Evolutionary conservation across 1,140 invertebrate genomes (phyloP).

Genomic region (Saccostrea glomerata): DNA sequence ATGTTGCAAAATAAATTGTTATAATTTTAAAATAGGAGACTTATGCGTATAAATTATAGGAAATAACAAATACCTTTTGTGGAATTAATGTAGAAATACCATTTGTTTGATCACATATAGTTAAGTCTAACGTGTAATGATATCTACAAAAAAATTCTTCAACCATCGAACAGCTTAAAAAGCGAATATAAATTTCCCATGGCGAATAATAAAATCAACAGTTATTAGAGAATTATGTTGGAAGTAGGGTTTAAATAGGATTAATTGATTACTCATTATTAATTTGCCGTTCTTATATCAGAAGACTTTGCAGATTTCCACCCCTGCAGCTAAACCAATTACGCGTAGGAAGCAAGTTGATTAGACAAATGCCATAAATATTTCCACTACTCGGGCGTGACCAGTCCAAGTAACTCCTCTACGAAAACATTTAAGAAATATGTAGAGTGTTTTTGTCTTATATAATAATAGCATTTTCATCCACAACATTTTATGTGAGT

Average conservation of each 20-base stretch:
- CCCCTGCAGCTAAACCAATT: conserved; percentile 34
- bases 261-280: conserved; percentile 30
- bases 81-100: too few relatives aligned
- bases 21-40: too few relatives aligned
- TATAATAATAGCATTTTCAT: not conserved
- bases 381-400: not conserved
- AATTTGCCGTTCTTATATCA: conserved; percentile 13
- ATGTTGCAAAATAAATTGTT: too few relatives aligned
- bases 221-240: not conserved
- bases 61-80: too few relatives aligned
- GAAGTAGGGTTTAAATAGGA: not conserved
- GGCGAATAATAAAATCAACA: not conserved
- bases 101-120: too few relatives aligned
- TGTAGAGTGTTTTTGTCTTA: not conserved
- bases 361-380: conserved; percentile 19
- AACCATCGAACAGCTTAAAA: too few relatives aligned
- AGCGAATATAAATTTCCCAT: too few relatives aligned
- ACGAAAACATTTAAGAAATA: too few relatives aligned
- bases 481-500: too few relatives aligned
- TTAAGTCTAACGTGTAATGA: too few relatives aligned
- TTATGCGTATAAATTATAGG: too few relatives aligned
- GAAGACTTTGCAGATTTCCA: not conserved
- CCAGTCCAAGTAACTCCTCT: not conserved
- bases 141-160: too few relatives aligned
- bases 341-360: not conserved